phyloP scores from a whole-genome alignment of 2,888 invertebrate species.

The Ellobium chinense region DNA sequence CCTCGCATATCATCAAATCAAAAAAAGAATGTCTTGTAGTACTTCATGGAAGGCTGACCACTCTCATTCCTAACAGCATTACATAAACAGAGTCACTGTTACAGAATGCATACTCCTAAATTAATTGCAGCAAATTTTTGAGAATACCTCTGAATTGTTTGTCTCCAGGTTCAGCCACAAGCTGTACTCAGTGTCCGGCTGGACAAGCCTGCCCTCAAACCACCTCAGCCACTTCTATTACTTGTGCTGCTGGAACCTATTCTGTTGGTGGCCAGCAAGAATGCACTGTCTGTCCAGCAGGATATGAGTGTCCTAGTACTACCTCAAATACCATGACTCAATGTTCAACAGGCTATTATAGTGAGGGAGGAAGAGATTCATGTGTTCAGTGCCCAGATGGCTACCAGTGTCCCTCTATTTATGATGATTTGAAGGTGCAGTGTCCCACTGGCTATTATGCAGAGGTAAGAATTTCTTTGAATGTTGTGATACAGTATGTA shows the following conservation, averaged over 20 bases:
- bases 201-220: slow-evolving; percentile 49
- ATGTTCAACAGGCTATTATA: slow-evolving; percentile 69
- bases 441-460: slow-evolving; percentile 71
- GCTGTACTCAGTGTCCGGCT: slow-evolving; percentile 64
- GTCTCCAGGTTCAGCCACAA: slow-evolving; percentile 42
- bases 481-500: too few species aligned
- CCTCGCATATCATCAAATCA: too few species aligned
- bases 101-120: too few species aligned
- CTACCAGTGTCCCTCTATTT: slow-evolving; percentile 73
- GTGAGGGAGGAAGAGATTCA: slow-evolving; percentile 64
- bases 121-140: too few species aligned
- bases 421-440: slow-evolving; percentile 53
- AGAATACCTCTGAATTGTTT: background rate
- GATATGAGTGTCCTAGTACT: slow-evolving; percentile 63
- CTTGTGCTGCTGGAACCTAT: slow-evolving; percentile 67
- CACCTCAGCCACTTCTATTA: slow-evolving; percentile 51
- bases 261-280: slow-evolving; percentile 60
- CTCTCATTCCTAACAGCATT: too few species aligned
- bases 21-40: too few species aligned
- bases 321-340: slow-evolving; percentile 57
- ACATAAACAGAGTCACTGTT: too few species aligned
- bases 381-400: slow-evolving; percentile 74
- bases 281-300: slow-evolving; percentile 71
- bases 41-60: too few species aligned
- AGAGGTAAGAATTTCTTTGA: slow-evolving; percentile 2